Percentiles rank a stretch among this genome's conserved stretches.
Evolutionary conservation across 2,113 vertebrate genomes (phyloP).

Genomic region (Irena cyanogastra): DNA sequence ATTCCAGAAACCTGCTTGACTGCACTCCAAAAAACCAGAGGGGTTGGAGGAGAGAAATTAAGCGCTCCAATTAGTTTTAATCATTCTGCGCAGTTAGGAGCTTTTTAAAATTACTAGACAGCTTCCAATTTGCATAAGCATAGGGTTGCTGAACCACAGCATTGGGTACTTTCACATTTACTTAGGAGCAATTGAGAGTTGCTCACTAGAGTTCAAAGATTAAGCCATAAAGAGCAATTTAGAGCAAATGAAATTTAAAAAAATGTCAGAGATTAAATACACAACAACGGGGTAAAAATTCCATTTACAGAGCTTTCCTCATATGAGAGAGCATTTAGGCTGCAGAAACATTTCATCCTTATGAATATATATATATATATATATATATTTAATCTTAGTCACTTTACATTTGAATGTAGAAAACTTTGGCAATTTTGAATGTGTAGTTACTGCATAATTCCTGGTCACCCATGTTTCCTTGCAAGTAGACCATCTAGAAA

Average conservation of each 20-base stretch:
- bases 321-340: neutral
- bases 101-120: constrained; percentile 50
- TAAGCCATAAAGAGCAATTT: constrained; percentile 24
- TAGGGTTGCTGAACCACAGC: constrained; percentile 6
- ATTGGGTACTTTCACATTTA: constrained; percentile 5
- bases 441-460: neutral
- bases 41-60: constrained; percentile 56
- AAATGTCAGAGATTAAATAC: neutral
- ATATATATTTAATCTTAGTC: neutral
- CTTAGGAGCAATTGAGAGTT: neutral
- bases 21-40: constrained; percentile 38
- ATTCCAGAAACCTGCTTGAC: constrained; percentile 61
- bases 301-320: neutral
- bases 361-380: neutral
- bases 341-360: neutral
- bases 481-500: neutral
- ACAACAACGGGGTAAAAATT: constrained; percentile 15
- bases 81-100: constrained; percentile 24
- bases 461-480: neutral
- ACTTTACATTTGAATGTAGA: neutral
- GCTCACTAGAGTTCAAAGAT: constrained; percentile 39
- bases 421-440: neutral
- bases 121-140: constrained; percentile 48
- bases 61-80: constrained; percentile 67
- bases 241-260: neutral